Conservation (phyloP, 2,113 vertebrate genomes). For the Corynorhinus townsendii region DNA sequence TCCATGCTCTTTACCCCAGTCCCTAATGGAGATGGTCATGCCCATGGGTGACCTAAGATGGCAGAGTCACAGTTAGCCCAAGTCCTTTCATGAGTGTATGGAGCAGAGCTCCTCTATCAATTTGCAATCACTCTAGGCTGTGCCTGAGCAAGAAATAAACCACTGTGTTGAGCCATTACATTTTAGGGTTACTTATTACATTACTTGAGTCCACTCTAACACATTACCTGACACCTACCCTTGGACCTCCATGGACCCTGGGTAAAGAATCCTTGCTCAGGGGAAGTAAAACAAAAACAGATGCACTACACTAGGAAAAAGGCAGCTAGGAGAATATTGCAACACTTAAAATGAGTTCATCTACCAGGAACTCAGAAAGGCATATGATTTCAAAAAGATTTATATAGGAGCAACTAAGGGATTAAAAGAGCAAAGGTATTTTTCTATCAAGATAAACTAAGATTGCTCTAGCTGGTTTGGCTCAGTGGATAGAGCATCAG, state of each 20-base stretch:
- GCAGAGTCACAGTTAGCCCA: not conserved
- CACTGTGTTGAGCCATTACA: not conserved
- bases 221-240: not conserved
- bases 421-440: not conserved
- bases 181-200: not conserved
- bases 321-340: not conserved
- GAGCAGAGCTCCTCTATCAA: not conserved
- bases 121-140: not conserved
- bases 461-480: too few relatives aligned
- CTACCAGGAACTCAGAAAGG: not conserved
- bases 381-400: not conserved
- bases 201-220: not conserved
- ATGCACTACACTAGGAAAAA: not conserved
- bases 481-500: too few relatives aligned
- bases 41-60: not conserved
- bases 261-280: not conserved
- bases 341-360: not conserved
- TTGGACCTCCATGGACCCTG: not conserved
- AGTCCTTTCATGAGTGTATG: not conserved
- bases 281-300: not conserved
- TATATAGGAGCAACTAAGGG: not conserved
- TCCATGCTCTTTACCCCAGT: not conserved
- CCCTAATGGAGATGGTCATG: not conserved
- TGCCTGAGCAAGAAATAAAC: not conserved
- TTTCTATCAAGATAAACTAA: not conserved